These are phyloP conservation scores for Stictocephala bisonia DNA, from an alignment of 2,888 invertebrate species.

Conservation along the genomic window DNA sequence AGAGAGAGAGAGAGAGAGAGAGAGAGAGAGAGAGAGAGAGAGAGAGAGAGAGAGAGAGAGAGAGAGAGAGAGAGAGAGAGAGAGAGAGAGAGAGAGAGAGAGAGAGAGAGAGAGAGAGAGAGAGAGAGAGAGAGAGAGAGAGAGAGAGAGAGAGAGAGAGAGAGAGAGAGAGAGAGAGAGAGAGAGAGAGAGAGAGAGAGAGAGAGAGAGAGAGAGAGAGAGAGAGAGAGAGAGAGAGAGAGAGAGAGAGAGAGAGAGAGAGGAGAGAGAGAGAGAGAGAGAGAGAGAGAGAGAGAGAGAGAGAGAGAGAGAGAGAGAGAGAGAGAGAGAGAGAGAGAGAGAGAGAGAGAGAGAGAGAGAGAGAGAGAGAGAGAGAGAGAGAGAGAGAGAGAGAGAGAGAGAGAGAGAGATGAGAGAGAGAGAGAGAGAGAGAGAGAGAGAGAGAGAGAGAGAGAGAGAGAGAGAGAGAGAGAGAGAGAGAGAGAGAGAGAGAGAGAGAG, in stretches of 20 bases:
- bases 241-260: background rate
- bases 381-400: background rate
- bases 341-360: background rate
- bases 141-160: background rate
- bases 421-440: background rate
- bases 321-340: background rate
- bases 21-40: background rate
- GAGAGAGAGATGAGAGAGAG: no score
- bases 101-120: background rate
- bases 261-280: constrained; percentile 11
- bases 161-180: background rate
- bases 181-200: background rate
- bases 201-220: background rate
- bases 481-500: constrained; percentile 1
- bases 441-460: background rate
- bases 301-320: background rate
- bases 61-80: background rate
- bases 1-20: background rate
- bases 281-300: background rate
- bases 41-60: background rate
- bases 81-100: background rate
- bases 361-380: background rate
- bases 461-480: background rate
- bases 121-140: background rate
- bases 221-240: background rate